Evolutionary conservation across 2,888 invertebrate genomes (phyloP), one percentile per base, ranked within the genome.

Genomic region (Pandemis corylana): DNA sequence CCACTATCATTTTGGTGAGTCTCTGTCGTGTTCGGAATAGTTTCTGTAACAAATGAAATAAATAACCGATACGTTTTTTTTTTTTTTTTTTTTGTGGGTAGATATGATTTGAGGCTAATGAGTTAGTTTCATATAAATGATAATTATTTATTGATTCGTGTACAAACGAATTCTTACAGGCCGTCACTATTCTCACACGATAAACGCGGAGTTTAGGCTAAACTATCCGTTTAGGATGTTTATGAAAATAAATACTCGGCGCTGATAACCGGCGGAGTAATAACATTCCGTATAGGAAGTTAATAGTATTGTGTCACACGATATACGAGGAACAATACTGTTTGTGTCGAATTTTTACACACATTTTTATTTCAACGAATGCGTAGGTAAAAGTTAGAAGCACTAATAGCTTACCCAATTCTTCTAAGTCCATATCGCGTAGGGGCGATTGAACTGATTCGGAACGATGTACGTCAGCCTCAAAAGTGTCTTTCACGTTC

Each of bases 221-320:
- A 49, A 61, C 61, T 12, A 61, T 61, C 61, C 61, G 9, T 61
- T 36, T 61, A 61, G 61, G 61, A 36, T 61, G 61, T 61, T 36
- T 28, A 61, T 12, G 13, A 61, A 5, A 36, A 12, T 28, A 61
- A 36, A 36, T 28, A 59, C 59, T 59, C 28, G 15, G 20, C 49
- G 12, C 49, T 28, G 42, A 42, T 42, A 42, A 28, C 7, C 15
- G 15, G 59, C 15, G 15, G 9, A 59, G 15, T 59, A 59, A 59
- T 9, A 15, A 59, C 59, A 28, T 59, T 59, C 28, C 59, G 9
- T 59, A 59, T 59, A 59, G 59, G 20, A 59, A 59, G 59, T 59
- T 15, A 20, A 20, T 20, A 20, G 20, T 20, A 20, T 20, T 20
- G 20, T 20, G 20, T 20, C 20, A 20, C 20, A 20, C 36, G 36